Percentiles rank a stretch among this genome's conserved stretches.
Evolutionary conservation across 2,797 vertebrate species (phyloP).

Genomic region (Pteropus rufus): DNA sequence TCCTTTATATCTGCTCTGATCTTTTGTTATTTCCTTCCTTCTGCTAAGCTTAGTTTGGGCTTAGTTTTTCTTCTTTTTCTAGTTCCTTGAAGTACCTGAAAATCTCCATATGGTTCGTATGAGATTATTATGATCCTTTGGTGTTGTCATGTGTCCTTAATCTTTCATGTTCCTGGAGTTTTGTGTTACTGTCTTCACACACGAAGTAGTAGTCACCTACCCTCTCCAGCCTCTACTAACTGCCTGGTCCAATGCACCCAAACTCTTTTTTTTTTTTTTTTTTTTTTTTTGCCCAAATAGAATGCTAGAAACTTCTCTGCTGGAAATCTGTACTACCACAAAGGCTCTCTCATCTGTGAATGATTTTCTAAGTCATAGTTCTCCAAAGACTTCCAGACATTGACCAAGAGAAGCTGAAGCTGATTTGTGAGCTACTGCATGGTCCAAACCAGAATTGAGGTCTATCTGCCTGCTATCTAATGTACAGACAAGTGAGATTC

Average conservation of each 20-base stretch:
- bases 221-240: not conserved
- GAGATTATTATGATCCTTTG: not conserved
- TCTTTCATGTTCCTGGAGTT: not conserved
- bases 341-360: not conserved
- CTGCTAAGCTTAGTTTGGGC: not conserved
- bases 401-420: not conserved
- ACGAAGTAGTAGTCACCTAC: not conserved
- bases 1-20: not conserved
- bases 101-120: too few species aligned
- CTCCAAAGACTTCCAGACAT: not conserved
- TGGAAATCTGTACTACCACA: not conserved
- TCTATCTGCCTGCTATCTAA: not conserved
- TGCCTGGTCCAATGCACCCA: not conserved
- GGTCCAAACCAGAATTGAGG: not conserved
- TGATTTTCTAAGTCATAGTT: not conserved
- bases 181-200: not conserved
- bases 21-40: not conserved
- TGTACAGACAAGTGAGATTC: not conserved
- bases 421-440: not conserved
- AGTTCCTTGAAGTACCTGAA: not conserved
- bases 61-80: not conserved
- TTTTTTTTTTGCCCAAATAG: not conserved
- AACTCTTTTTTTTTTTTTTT: not conserved
- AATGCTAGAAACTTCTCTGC: not conserved
- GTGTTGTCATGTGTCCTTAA: not conserved